Evolutionary conservation across 1,140 invertebrate genomes (phyloP), one percentile per base, ranked within the genome.

Genomic region (Scaptodrosophila lebanonensis): DNA sequence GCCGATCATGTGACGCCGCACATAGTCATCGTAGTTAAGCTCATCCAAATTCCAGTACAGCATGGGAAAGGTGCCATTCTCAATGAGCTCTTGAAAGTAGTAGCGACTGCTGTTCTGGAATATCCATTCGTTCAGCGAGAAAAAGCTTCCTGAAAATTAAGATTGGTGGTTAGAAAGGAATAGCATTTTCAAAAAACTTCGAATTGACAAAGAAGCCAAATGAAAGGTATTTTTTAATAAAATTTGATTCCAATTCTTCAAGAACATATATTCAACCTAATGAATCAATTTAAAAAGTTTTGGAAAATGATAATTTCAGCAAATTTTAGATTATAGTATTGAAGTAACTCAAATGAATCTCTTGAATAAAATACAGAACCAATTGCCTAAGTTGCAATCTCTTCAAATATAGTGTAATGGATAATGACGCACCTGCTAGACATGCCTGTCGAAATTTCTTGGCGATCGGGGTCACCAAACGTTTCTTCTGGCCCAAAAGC

Each of bases 111-210:
- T 88, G 15, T 91, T 91, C 9, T 90, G 88, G 76, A 98, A 98
- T 30, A 92, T 89, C 95, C 95, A 98, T 71, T 97, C 93, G 69
- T 94, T 91, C 3, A 93, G 91, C 0, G 95, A 93, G 76, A 98
- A 98, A 84, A 94, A 98, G 83, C 95, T 92, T 0, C 96, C 92
- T 84, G 29, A 1, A 43, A 44, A 4, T n/a, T n/a, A n/a, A n/a
- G n/a, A n/a, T n/a, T n/a, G n/a, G n/a, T n/a, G n/a, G n/a, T n/a
- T n/a, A n/a, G n/a, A n/a, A n/a, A n/a, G n/a, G n/a, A n/a, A n/a
- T n/a, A n/a, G n/a, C n/a, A n/a, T n/a, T n/a, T n/a, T n/a, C n/a
- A n/a, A n/a, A n/a, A n/a, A n/a, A n/a, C n/a, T n/a, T n/a, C n/a
- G n/a, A n/a, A n/a, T n/a, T n/a, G n/a, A n/a, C n/a, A n/a, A n/a